Conservation (phyloP, 2,113 vertebrate genomes). For the Benitochromis conjunctus region DNA sequence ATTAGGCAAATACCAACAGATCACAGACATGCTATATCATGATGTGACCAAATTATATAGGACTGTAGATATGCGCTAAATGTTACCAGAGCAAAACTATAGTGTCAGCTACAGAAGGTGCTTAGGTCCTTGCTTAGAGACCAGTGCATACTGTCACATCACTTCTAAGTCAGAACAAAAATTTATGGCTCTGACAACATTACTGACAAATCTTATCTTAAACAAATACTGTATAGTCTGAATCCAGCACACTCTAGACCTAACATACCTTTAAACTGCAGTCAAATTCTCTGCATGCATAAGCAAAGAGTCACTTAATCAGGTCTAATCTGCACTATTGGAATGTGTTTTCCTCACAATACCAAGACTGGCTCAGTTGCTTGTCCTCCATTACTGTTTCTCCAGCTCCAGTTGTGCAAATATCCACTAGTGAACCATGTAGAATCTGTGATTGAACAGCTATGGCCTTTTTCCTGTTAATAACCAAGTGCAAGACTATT, state of each 20-base stretch:
- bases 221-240: not conserved
- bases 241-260: not conserved
- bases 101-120: not conserved
- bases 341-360: not conserved
- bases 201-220: not conserved
- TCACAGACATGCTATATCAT: not conserved
- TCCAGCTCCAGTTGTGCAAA: not conserved
- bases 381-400: not conserved
- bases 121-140: not conserved
- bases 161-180: not conserved
- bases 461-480: not conserved
- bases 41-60: not conserved
- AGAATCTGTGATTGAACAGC: not conserved
- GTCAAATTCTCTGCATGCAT: not conserved
- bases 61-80: not conserved
- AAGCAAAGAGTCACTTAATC: not conserved
- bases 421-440: not conserved
- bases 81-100: not conserved
- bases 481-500: not conserved
- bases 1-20: not conserved
- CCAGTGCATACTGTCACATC: not conserved
- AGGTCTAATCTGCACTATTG: not conserved
- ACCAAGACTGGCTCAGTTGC: not conserved
- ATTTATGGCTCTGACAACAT: not conserved
- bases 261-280: not conserved